Conservation (phyloP, 2,113 vertebrate species). For the Coregonus clupeaformis region DNA sequence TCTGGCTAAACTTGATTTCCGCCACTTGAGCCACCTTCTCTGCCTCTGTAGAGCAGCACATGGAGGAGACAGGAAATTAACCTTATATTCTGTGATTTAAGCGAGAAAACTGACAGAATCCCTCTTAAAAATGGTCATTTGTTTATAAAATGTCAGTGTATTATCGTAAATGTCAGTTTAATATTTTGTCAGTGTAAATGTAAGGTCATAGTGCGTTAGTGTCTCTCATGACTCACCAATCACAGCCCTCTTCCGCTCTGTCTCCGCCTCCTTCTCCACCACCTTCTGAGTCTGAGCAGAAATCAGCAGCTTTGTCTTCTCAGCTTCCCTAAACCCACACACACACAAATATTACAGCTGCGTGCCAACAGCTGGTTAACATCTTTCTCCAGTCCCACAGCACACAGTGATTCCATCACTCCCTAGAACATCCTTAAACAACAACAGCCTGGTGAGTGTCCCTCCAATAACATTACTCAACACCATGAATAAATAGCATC, state of each 20-base stretch:
- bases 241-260: constrained; percentile 92
- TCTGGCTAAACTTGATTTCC: constrained; percentile 92
- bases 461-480: no score
- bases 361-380: not conserved
- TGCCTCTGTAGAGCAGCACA: constrained; percentile 80
- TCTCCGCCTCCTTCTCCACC: constrained; percentile 98
- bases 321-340: constrained; percentile 85
- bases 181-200: not conserved
- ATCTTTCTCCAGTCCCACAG: not conserved
- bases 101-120: no score
- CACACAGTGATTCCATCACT: not conserved
- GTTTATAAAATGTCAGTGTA: no score
- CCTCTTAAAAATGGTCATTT: no score
- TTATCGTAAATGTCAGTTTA: not conserved
- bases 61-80: not conserved
- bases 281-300: constrained; percentile 97
- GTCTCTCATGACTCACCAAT: constrained; percentile 78
- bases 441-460: no score
- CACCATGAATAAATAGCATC: not conserved
- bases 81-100: not conserved
- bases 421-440: not conserved
- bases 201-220: not conserved
- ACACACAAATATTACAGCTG: not conserved
- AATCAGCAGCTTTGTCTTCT: constrained; percentile 95
- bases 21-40: constrained; percentile 96